Evolutionary conservation across 2,797 vertebrate species (phyloP).

Genomic region (Scleropages formosus): DNA sequence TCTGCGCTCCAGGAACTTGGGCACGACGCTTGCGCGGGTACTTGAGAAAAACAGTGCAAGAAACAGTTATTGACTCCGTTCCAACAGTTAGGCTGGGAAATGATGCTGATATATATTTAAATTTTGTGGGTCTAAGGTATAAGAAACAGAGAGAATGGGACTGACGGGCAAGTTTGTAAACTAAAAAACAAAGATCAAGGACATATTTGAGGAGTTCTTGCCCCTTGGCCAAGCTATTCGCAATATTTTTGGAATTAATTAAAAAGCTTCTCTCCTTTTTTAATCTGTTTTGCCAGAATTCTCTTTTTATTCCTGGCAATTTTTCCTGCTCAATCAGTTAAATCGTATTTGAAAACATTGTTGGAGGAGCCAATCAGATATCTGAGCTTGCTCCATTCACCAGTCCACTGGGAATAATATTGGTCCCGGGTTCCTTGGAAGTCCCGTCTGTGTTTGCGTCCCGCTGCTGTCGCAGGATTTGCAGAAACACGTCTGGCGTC

Average conservation of each 20-base stretch:
- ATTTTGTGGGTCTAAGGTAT: conserved; percentile 62
- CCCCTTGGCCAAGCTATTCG: conserved; percentile 51
- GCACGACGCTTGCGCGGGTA: conserved; percentile 42
- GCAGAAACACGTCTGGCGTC: not conserved
- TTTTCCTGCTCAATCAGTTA: conserved; percentile 38
- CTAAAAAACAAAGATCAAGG: conserved; percentile 62
- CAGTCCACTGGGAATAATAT: not conserved
- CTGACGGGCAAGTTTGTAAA: conserved; percentile 60
- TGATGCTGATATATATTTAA: conserved; percentile 55
- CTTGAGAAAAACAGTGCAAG: conserved; percentile 48
- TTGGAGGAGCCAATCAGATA: not conserved
- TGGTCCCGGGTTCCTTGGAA: conserved; percentile 9
- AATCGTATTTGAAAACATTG: not conserved
- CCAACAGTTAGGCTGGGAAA: conserved; percentile 45
- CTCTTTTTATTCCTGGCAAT: conserved; percentile 61
- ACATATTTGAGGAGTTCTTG: conserved; percentile 31
- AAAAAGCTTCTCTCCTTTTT: conserved; percentile 50
- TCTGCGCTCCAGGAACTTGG: conserved; percentile 31
- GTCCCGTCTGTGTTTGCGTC: not conserved
- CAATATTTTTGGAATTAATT: conserved; percentile 59
- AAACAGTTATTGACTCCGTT: conserved; percentile 38
- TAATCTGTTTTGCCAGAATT: conserved; percentile 42
- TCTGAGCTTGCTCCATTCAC: not conserved
- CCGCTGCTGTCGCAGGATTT: conserved; percentile 15
- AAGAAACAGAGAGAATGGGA: conserved; percentile 47